These are phyloP conservation scores for Chironomus striatipennis DNA, from an alignment of 1,140 invertebrate species.

Conservation along the genomic window DNA sequence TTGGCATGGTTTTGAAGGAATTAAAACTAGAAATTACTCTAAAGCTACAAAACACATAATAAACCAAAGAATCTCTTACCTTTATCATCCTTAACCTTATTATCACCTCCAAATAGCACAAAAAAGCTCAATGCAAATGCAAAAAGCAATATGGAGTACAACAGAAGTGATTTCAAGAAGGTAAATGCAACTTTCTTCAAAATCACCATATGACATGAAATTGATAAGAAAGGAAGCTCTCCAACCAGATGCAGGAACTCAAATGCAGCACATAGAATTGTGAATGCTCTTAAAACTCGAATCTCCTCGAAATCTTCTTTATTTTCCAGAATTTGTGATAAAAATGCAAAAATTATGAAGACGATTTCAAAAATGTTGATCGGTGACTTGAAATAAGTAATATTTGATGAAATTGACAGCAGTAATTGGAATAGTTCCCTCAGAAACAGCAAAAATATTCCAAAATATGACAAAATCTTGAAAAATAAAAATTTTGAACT, in stretches of 20 bases:
- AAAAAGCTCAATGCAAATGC: slow-evolving; percentile 75
- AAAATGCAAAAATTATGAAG: slow-evolving; percentile 47
- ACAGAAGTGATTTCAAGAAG: slow-evolving; percentile 66
- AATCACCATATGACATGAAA: slow-evolving; percentile 71
- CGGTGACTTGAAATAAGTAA: slow-evolving; percentile 51
- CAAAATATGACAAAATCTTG: slow-evolving; percentile 43
- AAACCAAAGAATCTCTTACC: no score
- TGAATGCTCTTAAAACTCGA: slow-evolving; percentile 39
- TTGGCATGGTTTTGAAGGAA: no score
- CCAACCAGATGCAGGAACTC: slow-evolving; percentile 68
- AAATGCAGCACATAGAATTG: slow-evolving; percentile 60
- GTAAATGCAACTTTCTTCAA: slow-evolving; percentile 65
- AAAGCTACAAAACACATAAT: no score
- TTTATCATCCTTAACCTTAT: not conserved
- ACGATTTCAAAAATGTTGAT: slow-evolving; percentile 63
- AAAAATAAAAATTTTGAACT: slow-evolving; percentile 28
- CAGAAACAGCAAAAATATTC: slow-evolving; percentile 48
- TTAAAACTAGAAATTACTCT: no score
- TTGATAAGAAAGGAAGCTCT: slow-evolving; percentile 53
- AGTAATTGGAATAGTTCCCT: slow-evolving; percentile 60
- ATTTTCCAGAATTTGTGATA: not conserved
- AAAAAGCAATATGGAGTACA: slow-evolving; percentile 68
- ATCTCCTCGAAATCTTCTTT: slow-evolving; percentile 37
- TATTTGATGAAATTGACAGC: slow-evolving; percentile 44
- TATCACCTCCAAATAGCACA: slow-evolving; percentile 49